phyloP scores from a whole-genome alignment of 2,113 vertebrate genomes.

The Eupsittula cactorum region DNA sequence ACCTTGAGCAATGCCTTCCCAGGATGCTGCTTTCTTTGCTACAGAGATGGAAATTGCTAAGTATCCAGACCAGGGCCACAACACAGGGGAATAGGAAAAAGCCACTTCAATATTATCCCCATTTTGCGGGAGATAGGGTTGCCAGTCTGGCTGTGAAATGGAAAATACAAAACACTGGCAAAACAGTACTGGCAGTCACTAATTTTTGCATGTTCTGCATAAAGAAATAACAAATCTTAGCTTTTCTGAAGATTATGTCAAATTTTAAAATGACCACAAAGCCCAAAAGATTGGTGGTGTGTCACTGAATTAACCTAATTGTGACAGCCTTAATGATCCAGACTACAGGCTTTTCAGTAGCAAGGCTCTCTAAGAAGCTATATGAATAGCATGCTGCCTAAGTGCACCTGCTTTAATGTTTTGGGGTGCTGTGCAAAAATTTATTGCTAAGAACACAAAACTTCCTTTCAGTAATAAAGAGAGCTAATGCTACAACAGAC shows the following conservation, averaged over 20 bases:
- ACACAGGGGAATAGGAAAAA: constrained; percentile 90
- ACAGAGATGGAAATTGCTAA: constrained; percentile 97
- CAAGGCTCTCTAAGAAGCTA: background rate
- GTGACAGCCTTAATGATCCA: accelerated
- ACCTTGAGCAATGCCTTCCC: constrained; percentile 96
- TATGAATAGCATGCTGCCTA: background rate
- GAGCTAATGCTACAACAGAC: background rate
- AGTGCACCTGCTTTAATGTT: background rate
- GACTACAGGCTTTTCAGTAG: background rate
- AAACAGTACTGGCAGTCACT: background rate
- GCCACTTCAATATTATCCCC: constrained; percentile 96
- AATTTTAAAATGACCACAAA: background rate
- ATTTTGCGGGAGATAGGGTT: constrained; percentile 96
- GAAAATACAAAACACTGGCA: background rate
- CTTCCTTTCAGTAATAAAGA: background rate
- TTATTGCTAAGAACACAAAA: background rate
- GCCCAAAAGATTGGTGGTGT: background rate
- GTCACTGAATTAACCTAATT: background rate
- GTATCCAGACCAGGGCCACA: constrained; percentile 98
- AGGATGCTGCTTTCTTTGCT: constrained; percentile 94
- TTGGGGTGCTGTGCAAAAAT: background rate
- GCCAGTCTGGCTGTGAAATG: constrained; percentile 91
- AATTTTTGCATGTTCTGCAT: background rate
- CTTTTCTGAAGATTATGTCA: background rate
- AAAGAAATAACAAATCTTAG: background rate